A percentile compares a stretch with the other conserved stretches of the same genome.
These are phyloP conservation scores for Limnephilus marmoratus DNA, from an alignment of 2,888 invertebrate genomes.

Conservation along the genomic window DNA sequence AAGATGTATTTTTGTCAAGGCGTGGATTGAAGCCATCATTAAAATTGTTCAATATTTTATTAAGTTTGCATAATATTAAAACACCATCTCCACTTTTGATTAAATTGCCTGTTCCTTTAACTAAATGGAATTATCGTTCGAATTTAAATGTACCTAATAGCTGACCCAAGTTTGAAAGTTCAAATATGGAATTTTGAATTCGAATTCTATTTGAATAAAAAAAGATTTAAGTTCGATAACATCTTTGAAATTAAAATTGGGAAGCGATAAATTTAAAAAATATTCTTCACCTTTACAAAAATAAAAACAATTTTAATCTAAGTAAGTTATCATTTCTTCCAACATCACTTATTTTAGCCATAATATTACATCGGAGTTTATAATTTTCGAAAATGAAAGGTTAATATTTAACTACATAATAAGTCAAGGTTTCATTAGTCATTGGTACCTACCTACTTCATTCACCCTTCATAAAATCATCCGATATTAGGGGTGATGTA, in stretches of 20 bases:
- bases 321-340: background rate
- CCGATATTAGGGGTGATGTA: too few relatives aligned
- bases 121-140: slow-evolving; percentile 50
- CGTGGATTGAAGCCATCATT: slow-evolving; percentile 15
- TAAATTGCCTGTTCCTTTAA: slow-evolving; percentile 32
- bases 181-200: slow-evolving; percentile 50
- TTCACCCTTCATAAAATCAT: too few relatives aligned
- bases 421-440: too few relatives aligned
- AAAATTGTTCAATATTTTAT: slow-evolving; percentile 31
- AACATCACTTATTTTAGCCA: too few relatives aligned
- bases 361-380: too few relatives aligned
- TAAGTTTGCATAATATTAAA: slow-evolving; percentile 29
- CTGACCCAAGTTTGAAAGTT: slow-evolving; percentile 57
- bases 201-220: slow-evolving; percentile 48
- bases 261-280: background rate
- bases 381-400: too few relatives aligned
- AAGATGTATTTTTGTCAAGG: background rate
- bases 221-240: slow-evolving; percentile 48
- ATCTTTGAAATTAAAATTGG: background rate
- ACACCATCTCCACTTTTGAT: slow-evolving; percentile 19
- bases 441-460: too few relatives aligned
- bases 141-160: slow-evolving; percentile 52
- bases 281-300: background rate
- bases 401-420: too few relatives aligned
- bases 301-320: background rate